Conservation (phyloP, 2,888 invertebrate genomes). For the Phoenoteleia sp. region DNA sequence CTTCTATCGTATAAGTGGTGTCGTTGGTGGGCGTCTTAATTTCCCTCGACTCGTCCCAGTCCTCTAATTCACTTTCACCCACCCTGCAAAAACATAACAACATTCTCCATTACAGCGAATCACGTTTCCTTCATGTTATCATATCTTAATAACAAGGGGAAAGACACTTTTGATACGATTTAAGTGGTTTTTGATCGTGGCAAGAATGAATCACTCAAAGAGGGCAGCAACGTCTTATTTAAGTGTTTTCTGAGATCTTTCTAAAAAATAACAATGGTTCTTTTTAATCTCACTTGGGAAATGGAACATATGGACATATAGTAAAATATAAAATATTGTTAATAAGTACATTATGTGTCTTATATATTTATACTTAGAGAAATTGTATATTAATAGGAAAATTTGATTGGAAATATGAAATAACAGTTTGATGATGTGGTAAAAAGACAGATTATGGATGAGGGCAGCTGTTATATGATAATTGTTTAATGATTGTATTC, state of each 20-base stretch:
- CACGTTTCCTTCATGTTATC: constrained; percentile 3
- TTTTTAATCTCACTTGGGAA: too few species aligned
- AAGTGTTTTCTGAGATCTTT: neutral
- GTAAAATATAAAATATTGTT: too few species aligned
- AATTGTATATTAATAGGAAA: too few species aligned
- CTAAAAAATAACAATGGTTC: too few species aligned
- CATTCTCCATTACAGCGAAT: constrained; percentile 36
- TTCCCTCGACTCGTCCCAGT: constrained; percentile 89
- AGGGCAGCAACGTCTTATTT: too few species aligned
- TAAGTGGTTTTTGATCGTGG: constrained; percentile 1
- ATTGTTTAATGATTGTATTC: too few species aligned
- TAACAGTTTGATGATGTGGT: too few species aligned
- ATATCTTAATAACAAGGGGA: constrained; percentile 10
- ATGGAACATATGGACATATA: too few species aligned
- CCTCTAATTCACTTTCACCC: constrained; percentile 89
- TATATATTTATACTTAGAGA: too few species aligned
- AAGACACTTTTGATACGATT: constrained; percentile 7
- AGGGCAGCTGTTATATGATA: too few species aligned
- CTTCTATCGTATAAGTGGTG: constrained; percentile 90
- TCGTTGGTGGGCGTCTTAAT: constrained; percentile 90
- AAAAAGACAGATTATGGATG: too few species aligned
- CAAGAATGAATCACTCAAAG: neutral
- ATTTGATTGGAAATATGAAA: neutral
- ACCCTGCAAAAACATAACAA: constrained; percentile 87
- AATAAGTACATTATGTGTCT: too few species aligned